Conservation (phyloP, 2,888 invertebrate genomes). For the Hermaeophaga mercurialis region DNA sequence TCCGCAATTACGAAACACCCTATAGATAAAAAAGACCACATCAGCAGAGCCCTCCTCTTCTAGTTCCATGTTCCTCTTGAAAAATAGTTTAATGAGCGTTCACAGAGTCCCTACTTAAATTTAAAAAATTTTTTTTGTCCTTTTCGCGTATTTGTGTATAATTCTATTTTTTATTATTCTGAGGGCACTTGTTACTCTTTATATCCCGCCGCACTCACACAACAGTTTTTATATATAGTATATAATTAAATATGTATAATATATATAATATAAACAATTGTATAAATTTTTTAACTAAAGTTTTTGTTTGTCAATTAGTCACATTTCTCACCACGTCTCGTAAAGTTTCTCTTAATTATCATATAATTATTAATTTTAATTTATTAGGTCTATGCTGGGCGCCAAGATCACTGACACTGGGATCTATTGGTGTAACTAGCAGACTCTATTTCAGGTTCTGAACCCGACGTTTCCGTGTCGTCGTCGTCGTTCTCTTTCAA, state of each 20-base stretch:
- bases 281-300: conserved; percentile 57
- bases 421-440: too few relatives aligned
- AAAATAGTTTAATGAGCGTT: conserved; percentile 24
- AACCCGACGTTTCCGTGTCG: conserved; percentile 55
- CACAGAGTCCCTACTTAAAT: conserved; percentile 30
- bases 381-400: conserved; percentile 36
- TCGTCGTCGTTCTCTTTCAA: conserved; percentile 71
- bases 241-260: conserved; percentile 51
- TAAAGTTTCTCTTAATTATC: conserved; percentile 30
- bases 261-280: conserved; percentile 57
- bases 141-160: conserved; percentile 32
- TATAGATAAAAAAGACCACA: conserved; percentile 13
- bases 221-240: conserved; percentile 43
- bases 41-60: conserved; percentile 13
- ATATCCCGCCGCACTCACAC: conserved; percentile 42
- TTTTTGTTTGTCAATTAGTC: conserved; percentile 32
- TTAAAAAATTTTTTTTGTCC: conserved; percentile 44
- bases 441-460: conserved; percentile 25
- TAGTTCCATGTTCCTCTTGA: conserved; percentile 18
- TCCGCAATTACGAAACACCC: conserved; percentile 16
- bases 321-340: conserved; percentile 17
- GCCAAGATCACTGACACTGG: conserved; percentile 38
- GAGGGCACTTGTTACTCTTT: conserved; percentile 37
- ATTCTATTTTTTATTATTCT: conserved; percentile 18
- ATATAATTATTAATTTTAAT: conserved; percentile 37